A percentile compares a stretch with the other conserved stretches of the same genome.
These are phyloP conservation scores for Leuciscus idus DNA, from an alignment of 2,113 vertebrate species.

Conservation along the genomic window DNA sequence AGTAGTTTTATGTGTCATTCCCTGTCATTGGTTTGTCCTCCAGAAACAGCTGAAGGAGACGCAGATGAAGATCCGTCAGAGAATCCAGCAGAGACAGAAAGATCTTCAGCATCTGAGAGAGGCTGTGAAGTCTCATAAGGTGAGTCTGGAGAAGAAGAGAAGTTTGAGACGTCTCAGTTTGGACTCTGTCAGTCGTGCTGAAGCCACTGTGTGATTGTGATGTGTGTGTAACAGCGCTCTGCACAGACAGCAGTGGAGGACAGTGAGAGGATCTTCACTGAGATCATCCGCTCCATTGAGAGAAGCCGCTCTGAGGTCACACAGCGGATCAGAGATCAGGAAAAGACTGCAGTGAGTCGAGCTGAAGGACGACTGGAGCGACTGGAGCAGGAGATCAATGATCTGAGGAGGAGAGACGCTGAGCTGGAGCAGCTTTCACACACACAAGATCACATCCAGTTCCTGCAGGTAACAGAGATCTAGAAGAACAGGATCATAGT, in stretches of 20 bases:
- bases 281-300: constrained; percentile 52
- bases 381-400: constrained; percentile 49
- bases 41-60: too few species aligned
- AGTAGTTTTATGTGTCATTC: too few species aligned
- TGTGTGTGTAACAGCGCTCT: constrained; percentile 35
- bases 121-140: too few species aligned
- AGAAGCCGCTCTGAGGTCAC: constrained; percentile 44
- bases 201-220: too few species aligned
- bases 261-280: constrained; percentile 53
- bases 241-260: constrained; percentile 50
- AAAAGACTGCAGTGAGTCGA: constrained; percentile 12
- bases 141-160: too few species aligned
- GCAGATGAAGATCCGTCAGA: too few species aligned
- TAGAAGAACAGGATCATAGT: neutral
- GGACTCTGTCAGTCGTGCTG: too few species aligned
- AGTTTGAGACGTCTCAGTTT: too few species aligned
- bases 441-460: constrained; percentile 48
- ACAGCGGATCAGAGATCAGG: constrained; percentile 49
- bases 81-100: too few species aligned
- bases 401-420: constrained; percentile 51
- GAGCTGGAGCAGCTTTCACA: constrained; percentile 55
- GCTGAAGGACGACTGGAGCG: constrained; percentile 27
- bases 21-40: too few species aligned
- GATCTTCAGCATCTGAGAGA: too few species aligned
- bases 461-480: constrained; percentile 45